Evolutionary conservation across 2,113 vertebrate species (phyloP).

Genomic region (Peromyscus maniculatus): DNA sequence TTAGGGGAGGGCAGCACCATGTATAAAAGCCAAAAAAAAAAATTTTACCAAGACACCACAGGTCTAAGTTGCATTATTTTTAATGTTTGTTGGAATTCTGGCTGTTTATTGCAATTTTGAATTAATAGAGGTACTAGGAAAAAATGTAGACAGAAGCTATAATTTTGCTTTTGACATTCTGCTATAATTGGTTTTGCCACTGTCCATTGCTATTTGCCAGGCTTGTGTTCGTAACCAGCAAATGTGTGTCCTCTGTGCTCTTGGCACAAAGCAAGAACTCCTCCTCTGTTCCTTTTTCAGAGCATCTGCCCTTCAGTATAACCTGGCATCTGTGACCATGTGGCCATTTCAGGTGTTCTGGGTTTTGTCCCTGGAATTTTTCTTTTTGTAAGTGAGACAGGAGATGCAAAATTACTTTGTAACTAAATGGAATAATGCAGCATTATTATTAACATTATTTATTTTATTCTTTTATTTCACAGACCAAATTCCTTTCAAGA

Average conservation of each 20-base stretch:
- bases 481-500: not conserved
- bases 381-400: not conserved
- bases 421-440: not conserved
- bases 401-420: not conserved
- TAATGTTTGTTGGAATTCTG: not conserved
- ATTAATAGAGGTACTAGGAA: not conserved
- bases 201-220: not conserved
- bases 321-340: not conserved
- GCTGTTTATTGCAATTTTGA: not conserved
- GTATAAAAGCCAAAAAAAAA: not conserved
- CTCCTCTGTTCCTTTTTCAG: not conserved
- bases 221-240: not conserved
- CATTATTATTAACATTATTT: not conserved
- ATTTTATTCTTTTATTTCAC: not conserved
- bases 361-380: not conserved
- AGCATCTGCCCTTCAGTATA: not conserved
- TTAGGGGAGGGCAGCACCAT: not conserved
- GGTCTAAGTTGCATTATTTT: not conserved
- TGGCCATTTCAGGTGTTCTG: not conserved
- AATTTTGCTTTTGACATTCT: not conserved
- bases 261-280: not conserved
- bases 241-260: not conserved
- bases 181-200: not conserved
- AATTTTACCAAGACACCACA: not conserved
- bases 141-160: not conserved